phyloP scores from a whole-genome alignment of 2,797 vertebrate genomes.

The Harpagifer antarcticus region DNA sequence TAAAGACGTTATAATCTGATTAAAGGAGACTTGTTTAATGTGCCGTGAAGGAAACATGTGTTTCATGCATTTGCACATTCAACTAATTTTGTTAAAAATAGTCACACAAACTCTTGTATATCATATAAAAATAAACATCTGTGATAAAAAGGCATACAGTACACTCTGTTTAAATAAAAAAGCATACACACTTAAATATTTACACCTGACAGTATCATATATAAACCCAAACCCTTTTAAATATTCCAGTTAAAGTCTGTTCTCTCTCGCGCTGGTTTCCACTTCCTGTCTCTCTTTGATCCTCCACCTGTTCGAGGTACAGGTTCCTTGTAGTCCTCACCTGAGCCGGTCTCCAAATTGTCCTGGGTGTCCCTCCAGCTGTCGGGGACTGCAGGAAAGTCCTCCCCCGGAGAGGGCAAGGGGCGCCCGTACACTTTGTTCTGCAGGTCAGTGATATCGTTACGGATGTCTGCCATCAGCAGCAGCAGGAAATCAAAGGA shows the following conservation, averaged over 20 bases:
- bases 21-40: constrained; percentile 58
- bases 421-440: constrained; percentile 89
- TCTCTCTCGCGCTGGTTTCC: constrained; percentile 78
- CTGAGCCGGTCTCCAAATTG: constrained; percentile 89
- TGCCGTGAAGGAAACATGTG: constrained; percentile 29
- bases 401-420: constrained; percentile 86
- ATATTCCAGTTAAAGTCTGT: constrained; percentile 76
- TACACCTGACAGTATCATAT: constrained; percentile 60
- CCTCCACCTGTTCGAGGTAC: constrained; percentile 61
- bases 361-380: constrained; percentile 90
- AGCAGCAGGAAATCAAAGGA: constrained; percentile 97
- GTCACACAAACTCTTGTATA: constrained; percentile 57
- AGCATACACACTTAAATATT: constrained; percentile 61
- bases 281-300: constrained; percentile 82
- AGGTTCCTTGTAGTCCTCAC: constrained; percentile 88
- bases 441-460: constrained; percentile 94
- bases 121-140: constrained; percentile 89
- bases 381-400: constrained; percentile 86
- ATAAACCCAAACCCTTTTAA: constrained; percentile 45
- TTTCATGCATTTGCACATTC: constrained; percentile 50
- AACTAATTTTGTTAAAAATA: constrained; percentile 58
- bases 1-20: constrained; percentile 17
- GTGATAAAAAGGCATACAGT: constrained; percentile 66
- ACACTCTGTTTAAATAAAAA: constrained; percentile 80
- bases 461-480: constrained; percentile 96